These are phyloP conservation scores for Harpagoxenus sublaevis DNA, from an alignment of 2,888 invertebrate species.

Conservation along the genomic window DNA sequence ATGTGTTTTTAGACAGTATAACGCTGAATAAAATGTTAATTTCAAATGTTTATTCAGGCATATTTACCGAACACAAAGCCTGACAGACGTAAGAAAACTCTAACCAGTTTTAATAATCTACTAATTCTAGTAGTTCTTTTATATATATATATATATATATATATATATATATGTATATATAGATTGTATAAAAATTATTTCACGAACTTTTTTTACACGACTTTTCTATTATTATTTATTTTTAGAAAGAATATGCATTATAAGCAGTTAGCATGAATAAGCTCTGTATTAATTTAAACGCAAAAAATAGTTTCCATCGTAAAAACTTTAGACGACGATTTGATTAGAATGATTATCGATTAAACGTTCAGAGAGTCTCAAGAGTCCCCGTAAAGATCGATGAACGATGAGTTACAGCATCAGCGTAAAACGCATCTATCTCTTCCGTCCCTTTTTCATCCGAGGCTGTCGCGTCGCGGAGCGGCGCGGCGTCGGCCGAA, in stretches of 20 bases:
- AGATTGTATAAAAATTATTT: not conserved
- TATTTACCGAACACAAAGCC: not conserved
- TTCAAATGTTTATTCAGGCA: not conserved
- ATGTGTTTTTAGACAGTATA: not conserved
- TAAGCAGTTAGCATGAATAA: not conserved
- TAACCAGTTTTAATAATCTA: not conserved
- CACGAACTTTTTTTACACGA: not conserved
- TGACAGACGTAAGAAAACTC: not conserved
- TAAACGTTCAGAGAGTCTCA: not conserved
- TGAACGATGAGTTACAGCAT: not conserved
- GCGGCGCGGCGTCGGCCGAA: slow-evolving; percentile 67
- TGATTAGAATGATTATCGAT: slow-evolving; percentile 20
- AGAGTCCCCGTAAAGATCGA: not conserved
- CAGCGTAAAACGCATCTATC: slow-evolving; percentile 27
- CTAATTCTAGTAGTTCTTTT: not conserved
- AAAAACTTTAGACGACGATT: slow-evolving; percentile 15
- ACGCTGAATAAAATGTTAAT: not conserved
- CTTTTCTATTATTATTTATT: not conserved
- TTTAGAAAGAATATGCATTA: not conserved
- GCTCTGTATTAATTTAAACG: not conserved
- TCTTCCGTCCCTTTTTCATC: slow-evolving; percentile 27
- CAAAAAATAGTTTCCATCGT: not conserved
- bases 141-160: not conserved
- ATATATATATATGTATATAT: not conserved
- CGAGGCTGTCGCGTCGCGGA: not conserved